Base-by-base conservation (phyloP, 1,140 invertebrate species). In the Lepidurus couesii region DNA sequence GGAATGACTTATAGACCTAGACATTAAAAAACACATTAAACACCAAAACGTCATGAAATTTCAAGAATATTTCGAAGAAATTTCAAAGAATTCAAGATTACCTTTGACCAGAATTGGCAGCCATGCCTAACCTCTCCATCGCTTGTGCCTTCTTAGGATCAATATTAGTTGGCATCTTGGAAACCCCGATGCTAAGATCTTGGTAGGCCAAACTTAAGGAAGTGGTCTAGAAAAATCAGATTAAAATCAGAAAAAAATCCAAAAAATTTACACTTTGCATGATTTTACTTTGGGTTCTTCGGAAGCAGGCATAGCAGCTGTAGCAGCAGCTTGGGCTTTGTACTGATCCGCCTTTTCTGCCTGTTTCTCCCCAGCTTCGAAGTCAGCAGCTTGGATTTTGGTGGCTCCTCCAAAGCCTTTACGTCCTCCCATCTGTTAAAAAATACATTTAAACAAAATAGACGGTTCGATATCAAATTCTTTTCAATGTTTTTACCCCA, bases 121-220 rank as follows among this genome's bases (percentile, higher is more conserved):
- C 96, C 93, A 98, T 98, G 81, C 97, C 97, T 21, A 99, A 89
- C 76, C 97, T 88, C 85, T 98, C 97, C 81, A 95, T 87, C 85
- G 97, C 92, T 80, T 92, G 89, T 8, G 93, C 94, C 86, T 97
- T 98, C 79, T 90, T 89, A n/a, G 95, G 93, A 87, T 97, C 93
- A n/a, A n/a, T 65, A 16, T 13, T 65, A n/a, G 13, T 7, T 9
- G 53, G 53, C 75, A 90, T 84, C 74, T 87, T 87, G 82, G 91
- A 91, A 26, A 94, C 82, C 81, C 93, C 89, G 77, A 92, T 82
- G 80, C 89, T 90, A 76, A 96, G 86, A 86, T 96, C 93, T 84
- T 96, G 90, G 86, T 98, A 98, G 0, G 95, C 95, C 76, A 98
- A 87, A 75, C 94, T 89, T 87, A 96, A 90, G 42, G 91, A 92